Conservation (phyloP, 2,888 invertebrate genomes). For the Dynastes hyllus region DNA sequence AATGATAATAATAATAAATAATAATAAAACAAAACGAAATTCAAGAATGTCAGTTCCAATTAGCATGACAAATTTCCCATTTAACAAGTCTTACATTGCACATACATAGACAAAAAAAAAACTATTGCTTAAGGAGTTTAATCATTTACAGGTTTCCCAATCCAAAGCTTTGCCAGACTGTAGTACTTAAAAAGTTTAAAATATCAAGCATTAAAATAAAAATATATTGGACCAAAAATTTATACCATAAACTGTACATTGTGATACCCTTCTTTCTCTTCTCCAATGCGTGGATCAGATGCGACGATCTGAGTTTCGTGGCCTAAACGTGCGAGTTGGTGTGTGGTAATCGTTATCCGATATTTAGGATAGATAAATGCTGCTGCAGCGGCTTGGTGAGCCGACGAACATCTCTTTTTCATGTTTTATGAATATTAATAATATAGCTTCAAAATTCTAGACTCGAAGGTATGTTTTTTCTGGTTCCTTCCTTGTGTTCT, state of each 20-base stretch:
- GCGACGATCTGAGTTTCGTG: not conserved
- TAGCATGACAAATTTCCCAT: too few relatives aligned
- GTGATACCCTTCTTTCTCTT: not conserved
- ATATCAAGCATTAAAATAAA: too few relatives aligned
- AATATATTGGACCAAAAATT: not conserved
- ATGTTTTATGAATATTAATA: slow-evolving; percentile 48
- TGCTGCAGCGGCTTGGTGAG: slow-evolving; percentile 18
- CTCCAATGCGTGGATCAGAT: not conserved
- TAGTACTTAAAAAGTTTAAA: too few relatives aligned
- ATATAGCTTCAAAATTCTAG: slow-evolving; percentile 46
- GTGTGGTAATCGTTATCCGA: slow-evolving; percentile 46
- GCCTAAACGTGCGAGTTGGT: slow-evolving; percentile 28
- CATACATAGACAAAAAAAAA: too few relatives aligned
- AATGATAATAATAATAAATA: too few relatives aligned
- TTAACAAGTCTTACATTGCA: too few relatives aligned
- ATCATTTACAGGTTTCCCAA: too few relatives aligned
- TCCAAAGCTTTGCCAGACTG: too few relatives aligned
- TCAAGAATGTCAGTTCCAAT: too few relatives aligned
- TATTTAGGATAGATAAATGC: slow-evolving; percentile 46
- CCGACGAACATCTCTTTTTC: slow-evolving; percentile 40
- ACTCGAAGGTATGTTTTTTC: slow-evolving; percentile 44
- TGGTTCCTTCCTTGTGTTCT: slow-evolving; percentile 42
- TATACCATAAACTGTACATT: not conserved
- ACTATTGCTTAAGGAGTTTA: too few relatives aligned
- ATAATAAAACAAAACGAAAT: too few relatives aligned